A percentile compares a stretch with the other conserved stretches of the same genome.
These are phyloP conservation scores for Nomada fabriciana DNA, from an alignment of 2,888 invertebrate species.

Conservation along the genomic window DNA sequence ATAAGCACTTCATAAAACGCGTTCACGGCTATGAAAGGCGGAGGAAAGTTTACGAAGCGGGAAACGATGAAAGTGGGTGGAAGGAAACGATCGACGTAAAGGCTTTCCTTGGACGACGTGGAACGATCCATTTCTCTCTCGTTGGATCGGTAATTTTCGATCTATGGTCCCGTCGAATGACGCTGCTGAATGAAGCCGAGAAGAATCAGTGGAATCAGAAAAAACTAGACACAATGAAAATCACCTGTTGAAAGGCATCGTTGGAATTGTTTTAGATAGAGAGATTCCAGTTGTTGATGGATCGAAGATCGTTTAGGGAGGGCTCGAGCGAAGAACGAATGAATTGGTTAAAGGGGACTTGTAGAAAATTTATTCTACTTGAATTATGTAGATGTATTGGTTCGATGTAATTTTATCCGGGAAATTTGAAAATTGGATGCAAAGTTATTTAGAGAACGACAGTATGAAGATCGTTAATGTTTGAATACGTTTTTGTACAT, in stretches of 20 bases:
- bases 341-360: too few relatives aligned
- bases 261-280: not conserved
- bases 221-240: not conserved
- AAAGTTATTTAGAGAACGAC: too few relatives aligned
- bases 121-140: conserved; percentile 18
- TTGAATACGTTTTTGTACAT: too few relatives aligned
- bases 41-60: conserved; percentile 37
- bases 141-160: conserved; percentile 4
- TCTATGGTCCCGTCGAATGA: conserved; percentile 12
- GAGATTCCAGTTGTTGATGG: not conserved
- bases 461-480: too few relatives aligned
- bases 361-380: too few relatives aligned
- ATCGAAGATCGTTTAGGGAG: not conserved
- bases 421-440: too few relatives aligned
- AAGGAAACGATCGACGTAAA: conserved; percentile 26
- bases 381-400: too few relatives aligned
- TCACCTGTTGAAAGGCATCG: not conserved
- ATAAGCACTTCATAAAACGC: conserved; percentile 64
- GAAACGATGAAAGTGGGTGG: conserved; percentile 25
- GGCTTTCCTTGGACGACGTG: not conserved
- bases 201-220: conserved; percentile 30
- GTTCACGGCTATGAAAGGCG: conserved; percentile 18
- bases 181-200: conserved; percentile 20
- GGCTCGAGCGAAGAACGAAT: not conserved
- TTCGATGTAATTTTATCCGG: too few relatives aligned